Base-by-base conservation (phyloP, 1,140 invertebrate species). In the Pissodes strobi region DNA sequence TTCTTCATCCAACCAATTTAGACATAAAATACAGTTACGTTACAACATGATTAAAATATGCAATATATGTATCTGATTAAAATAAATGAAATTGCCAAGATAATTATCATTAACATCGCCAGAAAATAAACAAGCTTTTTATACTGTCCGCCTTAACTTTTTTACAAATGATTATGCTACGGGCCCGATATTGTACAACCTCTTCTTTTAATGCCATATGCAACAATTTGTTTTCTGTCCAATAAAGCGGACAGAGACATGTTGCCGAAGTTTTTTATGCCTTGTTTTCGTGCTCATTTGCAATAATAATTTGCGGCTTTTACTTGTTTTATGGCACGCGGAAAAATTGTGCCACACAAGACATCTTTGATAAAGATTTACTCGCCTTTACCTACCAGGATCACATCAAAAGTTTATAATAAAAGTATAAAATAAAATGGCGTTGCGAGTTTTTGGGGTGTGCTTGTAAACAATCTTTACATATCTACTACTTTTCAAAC, bases 41-140 rank as follows among this genome's bases (percentile, higher is more conserved):
- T n/a, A n/a, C n/a, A 48, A 21, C 46, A 34, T 51, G 58, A 61
- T 61, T 51, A 61, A 61, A 61, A 51, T 43, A 41, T 46, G 15
- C 27, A 38, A 21, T 25, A 61, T 27, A 13, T 8, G 22, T 41
- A 39, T 41, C 59, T 62, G 65, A 62, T 62, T 56, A 46, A 67
- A 67, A 67, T 62, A 67, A 67, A 67, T 67, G 65, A 67, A 67
- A 67, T 67, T 67, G 65, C 65, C 58, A 67, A 67, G 65, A 45
- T 55, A 62, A 67, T 67, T 67, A 67, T 67, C 65, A 66, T 66
- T 66, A 53, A 66, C 63, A 59, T 55, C 45, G 56, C 64, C 55
- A 56, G 55, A 65, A 65, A 65, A 65, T 49, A 65, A 65, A 57
- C 48, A 48, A 25, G 39, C 57, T 56, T 55, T 66, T 52, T 39